Base-by-base conservation (phyloP, 2,113 vertebrate species). In the Equus przewalskii region DNA sequence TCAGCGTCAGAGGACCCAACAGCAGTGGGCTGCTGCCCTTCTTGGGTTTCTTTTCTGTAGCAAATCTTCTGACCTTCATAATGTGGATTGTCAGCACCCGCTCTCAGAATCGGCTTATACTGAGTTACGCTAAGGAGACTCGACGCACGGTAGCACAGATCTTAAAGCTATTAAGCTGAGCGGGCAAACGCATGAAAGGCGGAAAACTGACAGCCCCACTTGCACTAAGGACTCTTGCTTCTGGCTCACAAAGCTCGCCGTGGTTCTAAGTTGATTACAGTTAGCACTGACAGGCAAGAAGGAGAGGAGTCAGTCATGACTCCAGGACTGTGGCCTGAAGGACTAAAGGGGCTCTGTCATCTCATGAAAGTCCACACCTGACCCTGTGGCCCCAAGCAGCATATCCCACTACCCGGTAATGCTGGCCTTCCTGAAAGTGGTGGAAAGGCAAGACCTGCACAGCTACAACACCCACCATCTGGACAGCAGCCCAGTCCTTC, bases 41-140 rank as follows among this genome's bases (percentile, higher is more conserved):
- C 64, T 90, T 89, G 79, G 58, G 64, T 24, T 72, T 96, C 54
- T 95, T 96, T 85, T 76, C 0, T 41, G 84, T 0, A 78, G 75
- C 49, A 79, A 79, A 91, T 87, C 46, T 96, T 89, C 54, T 96
- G 78, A 95, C 86, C 87, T 73, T 91, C 82, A 96, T 6, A 72
- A 92, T 16, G 44, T 12, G n/a, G 72, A 89, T 18, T 0, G 13
- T 83, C 97, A 89, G 97, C 96, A 92, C 41, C 96, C 84, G 88
- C 96, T 96, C 97, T 93, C 89, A 70, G 89, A 98, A 99, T 97
- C 97, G 87, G 98, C 98, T 98, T 98, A 98, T 58, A 76, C 85
- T 92, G 89, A 96, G 91, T 97, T 97, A 88, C 94, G 76, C 91
- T 98, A 98, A 98, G 96, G 95, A 98, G 95, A 92, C 95, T 95